Base-by-base conservation (phyloP, 2,797 vertebrate species). In the Sebastes vulpes region DNA sequence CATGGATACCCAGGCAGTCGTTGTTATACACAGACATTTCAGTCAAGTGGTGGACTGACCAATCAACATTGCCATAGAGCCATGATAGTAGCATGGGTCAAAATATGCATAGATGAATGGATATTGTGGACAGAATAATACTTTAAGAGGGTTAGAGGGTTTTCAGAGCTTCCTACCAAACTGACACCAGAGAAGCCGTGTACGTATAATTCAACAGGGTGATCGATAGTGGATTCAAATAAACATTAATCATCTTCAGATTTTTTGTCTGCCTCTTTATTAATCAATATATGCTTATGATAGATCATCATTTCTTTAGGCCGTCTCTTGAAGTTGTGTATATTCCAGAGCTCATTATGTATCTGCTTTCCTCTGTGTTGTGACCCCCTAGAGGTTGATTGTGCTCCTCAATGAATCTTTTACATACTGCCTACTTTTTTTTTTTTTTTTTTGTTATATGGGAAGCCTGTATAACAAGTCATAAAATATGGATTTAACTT, bases 331-430 rank as follows among this genome's bases (percentile, higher is more conserved):
- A 77, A 71, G 32, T 63, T n/a, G 66, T 84, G 69, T 75, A 70
- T 79, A 72, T 85, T 83, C 68, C 32, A 61, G 14, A 61, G 58
- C 76, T 90, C 70, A 84, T 88, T 80, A 75, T 59, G 52, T 66
- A 69, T 81, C 65, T 59, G 54, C 79, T 78, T 48, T 66, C 28
- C 42, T 86, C 78, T 66, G 35, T 76, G 52, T 68, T 76, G 54
- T 59, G 75, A 18, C 60, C 78, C 75, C 80, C 23, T 29, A 52
- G 73, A 64, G 75, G 66, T 65, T 83, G 28, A 83, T 83, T 85
- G 60, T 78, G 53, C 76, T 71, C 67, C 65, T 80, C 71, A 46
- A 75, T 88, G 65, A 84, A 88, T 85, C 77, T 83, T 88, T 86
- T 76, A 88, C 76, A 65, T 28, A 32, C 79, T 66, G 73, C 71